Evolutionary conservation across 2,797 vertebrate species (phyloP).

Genomic region (Phyllotis vaccarum): DNA sequence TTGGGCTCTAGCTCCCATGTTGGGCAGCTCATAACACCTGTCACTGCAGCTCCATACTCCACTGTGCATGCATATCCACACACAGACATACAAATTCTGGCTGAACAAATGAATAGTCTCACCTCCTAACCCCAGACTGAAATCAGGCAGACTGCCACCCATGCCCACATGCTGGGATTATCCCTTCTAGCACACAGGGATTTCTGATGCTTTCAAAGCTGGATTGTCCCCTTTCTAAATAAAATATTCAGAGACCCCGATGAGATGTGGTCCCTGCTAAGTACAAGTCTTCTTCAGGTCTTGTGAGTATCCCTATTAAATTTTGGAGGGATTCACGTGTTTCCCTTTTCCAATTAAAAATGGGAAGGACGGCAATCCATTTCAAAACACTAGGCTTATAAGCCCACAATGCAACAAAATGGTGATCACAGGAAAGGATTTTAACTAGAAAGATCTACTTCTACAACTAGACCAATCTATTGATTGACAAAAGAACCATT

Average conservation of each 20-base stretch:
- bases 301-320: constrained; percentile 13
- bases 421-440: constrained; percentile 16
- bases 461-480: neutral
- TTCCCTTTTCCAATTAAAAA: constrained; percentile 15
- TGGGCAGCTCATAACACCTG: neutral
- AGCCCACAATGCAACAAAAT: neutral
- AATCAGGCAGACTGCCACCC: neutral
- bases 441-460: constrained; percentile 45
- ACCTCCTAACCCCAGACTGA: neutral
- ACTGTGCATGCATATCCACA: neutral
- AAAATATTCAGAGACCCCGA: neutral
- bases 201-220: neutral
- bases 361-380: neutral
- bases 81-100: neutral
- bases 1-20: neutral
- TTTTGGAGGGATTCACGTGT: neutral
- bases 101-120: neutral
- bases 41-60: neutral
- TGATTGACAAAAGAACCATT: constrained; percentile 20
- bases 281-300: neutral
- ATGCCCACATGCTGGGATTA: neutral
- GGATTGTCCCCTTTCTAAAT: neutral
- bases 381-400: neutral
- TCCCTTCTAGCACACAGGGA: neutral
- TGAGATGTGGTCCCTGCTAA: constrained; percentile 19